Conservation (phyloP, 2,113 vertebrate species). For the Perccottus glenii region DNA sequence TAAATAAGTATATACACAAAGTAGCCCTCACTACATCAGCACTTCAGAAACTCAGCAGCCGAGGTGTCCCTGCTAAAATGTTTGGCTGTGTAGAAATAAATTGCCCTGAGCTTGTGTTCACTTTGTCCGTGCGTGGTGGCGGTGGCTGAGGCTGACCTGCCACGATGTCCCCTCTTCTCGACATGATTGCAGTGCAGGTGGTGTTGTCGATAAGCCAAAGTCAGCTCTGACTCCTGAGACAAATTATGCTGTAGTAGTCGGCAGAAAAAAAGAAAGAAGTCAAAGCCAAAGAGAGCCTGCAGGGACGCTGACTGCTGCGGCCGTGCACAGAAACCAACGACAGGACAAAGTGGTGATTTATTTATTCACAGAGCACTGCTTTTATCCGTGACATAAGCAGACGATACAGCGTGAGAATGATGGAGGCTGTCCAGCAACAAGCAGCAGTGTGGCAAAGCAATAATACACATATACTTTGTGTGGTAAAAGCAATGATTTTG, state of each 20-base stretch:
- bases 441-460: constrained; percentile 28
- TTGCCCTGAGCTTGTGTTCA: constrained; percentile 14
- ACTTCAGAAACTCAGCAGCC: constrained; percentile 7
- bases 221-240: constrained; percentile 47
- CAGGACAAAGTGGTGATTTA: constrained; percentile 40
- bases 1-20: background rate
- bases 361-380: constrained; percentile 29
- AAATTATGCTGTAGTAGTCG: constrained; percentile 43
- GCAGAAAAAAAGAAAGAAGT: constrained; percentile 12
- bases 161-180: constrained; percentile 32
- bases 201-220: constrained; percentile 64
- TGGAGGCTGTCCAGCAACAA: constrained; percentile 26
- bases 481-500: constrained; percentile 36
- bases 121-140: constrained; percentile 19
- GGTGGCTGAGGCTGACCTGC: constrained; percentile 33
- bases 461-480: constrained; percentile 7
- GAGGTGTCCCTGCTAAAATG: constrained; percentile 1
- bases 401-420: constrained; percentile 31
- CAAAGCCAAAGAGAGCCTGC: constrained; percentile 20
- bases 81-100: constrained; percentile 32
- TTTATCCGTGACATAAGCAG: constrained; percentile 42
- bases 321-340: constrained; percentile 26
- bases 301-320: constrained; percentile 24
- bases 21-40: background rate
- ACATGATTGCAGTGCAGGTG: constrained; percentile 61